Conservation (phyloP, 1,140 invertebrate genomes). For the Caerostris extrusa region DNA sequence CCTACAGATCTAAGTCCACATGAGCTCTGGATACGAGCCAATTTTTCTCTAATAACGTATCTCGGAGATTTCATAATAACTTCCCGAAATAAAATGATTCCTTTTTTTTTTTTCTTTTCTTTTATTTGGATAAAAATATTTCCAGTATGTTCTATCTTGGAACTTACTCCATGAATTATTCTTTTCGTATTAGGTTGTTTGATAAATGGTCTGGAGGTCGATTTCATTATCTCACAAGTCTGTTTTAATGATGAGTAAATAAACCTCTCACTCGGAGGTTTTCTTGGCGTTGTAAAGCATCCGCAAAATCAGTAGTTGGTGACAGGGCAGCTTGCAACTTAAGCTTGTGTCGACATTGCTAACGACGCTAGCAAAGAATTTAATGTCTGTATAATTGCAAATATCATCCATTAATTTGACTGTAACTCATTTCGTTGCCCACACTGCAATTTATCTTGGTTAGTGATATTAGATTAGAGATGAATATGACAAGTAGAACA, state of each 20-base stretch:
- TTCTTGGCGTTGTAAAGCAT: not conserved
- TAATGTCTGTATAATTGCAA: not conserved
- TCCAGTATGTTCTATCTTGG: not conserved
- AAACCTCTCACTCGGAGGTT: not conserved
- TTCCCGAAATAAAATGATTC: no score
- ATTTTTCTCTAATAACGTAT: no score
- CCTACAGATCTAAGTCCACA: no score
- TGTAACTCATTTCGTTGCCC: no score
- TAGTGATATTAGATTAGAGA: no score
- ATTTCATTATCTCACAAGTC: not conserved
- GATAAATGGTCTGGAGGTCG: not conserved
- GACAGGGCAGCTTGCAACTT: not conserved
- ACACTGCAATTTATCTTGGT: no score
- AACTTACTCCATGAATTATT: not conserved
- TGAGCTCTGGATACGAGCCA: no score
- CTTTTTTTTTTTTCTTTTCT: not conserved
- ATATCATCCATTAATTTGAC: not conserved
- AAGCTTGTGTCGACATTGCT: not conserved
- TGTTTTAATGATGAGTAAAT: conserved; percentile 1
- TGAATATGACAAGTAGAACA: no score
- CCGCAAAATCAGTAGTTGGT: not conserved
- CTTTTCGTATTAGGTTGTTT: not conserved
- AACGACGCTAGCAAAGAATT: not conserved
- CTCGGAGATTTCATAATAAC: no score
- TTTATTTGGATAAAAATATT: not conserved